These are phyloP conservation scores for Corythornis leucogaster DNA, from an alignment of 2,797 vertebrate species.

Conservation along the genomic window DNA sequence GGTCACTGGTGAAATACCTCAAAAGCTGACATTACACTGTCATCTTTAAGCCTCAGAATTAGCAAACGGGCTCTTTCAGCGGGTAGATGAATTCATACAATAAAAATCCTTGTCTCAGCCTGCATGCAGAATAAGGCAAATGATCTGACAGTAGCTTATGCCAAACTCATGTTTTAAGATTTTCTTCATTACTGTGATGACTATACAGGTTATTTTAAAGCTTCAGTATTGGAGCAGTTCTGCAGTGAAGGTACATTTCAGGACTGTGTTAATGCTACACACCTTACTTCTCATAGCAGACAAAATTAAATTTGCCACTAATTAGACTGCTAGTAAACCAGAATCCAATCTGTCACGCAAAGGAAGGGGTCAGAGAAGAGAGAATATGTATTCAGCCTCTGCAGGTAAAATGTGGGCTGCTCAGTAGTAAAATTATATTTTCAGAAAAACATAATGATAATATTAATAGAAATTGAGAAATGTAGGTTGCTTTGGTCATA, in stretches of 20 bases:
- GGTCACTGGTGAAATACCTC: neutral
- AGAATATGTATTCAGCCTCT: neutral
- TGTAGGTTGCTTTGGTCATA: neutral
- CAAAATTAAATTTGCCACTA: neutral
- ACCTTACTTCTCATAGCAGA: neutral
- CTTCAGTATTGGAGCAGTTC: neutral
- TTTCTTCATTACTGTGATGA: neutral
- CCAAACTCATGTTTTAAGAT: neutral
- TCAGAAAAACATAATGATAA: neutral
- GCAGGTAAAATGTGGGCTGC: neutral
- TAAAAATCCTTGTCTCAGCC: neutral
- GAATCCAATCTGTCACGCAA: neutral
- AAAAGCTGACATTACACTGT: neutral
- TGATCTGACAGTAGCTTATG: conserved; percentile 1
- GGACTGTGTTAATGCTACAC: neutral
- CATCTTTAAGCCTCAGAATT: neutral
- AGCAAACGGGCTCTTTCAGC: neutral
- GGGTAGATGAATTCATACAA: neutral
- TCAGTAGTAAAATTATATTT: neutral
- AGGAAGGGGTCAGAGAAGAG: neutral
- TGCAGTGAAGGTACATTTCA: neutral
- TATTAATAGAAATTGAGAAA: neutral
- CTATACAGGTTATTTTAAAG: neutral
- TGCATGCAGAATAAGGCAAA: neutral
- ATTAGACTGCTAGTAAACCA: neutral